Evolutionary conservation across 2,113 vertebrate species (phyloP).

Genomic region (Sturnus vulgaris): DNA sequence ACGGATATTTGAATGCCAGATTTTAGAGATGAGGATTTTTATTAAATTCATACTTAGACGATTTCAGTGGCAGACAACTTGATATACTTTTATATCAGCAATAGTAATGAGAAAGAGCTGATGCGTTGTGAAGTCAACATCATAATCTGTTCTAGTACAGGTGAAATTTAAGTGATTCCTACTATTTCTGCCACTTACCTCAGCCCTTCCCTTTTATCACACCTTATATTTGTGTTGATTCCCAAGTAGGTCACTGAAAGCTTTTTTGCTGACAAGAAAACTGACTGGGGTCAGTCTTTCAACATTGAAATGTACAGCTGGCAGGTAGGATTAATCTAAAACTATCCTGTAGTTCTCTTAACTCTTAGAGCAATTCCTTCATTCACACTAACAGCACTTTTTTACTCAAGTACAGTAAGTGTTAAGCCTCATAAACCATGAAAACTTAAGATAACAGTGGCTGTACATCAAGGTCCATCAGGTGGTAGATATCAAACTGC

Average conservation of each 20-base stretch:
- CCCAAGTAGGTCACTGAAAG: conserved; percentile 9
- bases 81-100: conserved; percentile 55
- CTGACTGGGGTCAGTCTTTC: neutral
- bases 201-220: conserved; percentile 9
- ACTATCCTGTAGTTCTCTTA: conserved; percentile 9
- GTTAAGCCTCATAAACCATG: conserved; percentile 60
- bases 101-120: conserved; percentile 50
- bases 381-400: conserved; percentile 35
- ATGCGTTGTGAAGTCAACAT: conserved; percentile 46
- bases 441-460: conserved; percentile 59
- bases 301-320: neutral
- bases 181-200: conserved; percentile 31
- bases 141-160: neutral
- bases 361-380: conserved; percentile 43
- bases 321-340: conserved; percentile 49
- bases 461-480: conserved; percentile 66
- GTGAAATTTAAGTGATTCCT: conserved; percentile 39
- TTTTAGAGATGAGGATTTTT: conserved; percentile 60
- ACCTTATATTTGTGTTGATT: conserved; percentile 37
- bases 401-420: conserved; percentile 39
- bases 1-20: conserved; percentile 47
- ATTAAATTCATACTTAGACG: conserved; percentile 54
- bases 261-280: conserved; percentile 27
- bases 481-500: conserved; percentile 58
- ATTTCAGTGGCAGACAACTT: conserved; percentile 49